These are phyloP conservation scores for Boloria euphrosyne DNA, from an alignment of 2,888 invertebrate genomes.

Conservation along the genomic window DNA sequence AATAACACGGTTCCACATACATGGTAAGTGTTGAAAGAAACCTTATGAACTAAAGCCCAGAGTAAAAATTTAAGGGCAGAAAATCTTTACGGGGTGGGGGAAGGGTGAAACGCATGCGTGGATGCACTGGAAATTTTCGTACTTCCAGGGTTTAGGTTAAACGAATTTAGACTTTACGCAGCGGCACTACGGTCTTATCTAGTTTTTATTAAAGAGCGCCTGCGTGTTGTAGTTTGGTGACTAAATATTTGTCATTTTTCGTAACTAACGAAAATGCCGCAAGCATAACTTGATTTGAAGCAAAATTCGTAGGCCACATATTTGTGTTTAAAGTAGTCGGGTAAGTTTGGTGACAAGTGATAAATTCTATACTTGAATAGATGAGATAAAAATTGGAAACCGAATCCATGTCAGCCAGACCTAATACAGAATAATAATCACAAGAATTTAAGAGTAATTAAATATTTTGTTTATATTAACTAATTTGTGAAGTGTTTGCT, in stretches of 20 bases:
- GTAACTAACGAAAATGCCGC: constrained; percentile 2
- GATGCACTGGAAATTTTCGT: constrained; percentile 56
- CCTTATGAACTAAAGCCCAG: constrained; percentile 57
- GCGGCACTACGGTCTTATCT: constrained; percentile 36
- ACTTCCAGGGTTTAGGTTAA: constrained; percentile 20
- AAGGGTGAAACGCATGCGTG: constrained; percentile 71
- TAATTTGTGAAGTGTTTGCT: too few species aligned
- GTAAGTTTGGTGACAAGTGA: background rate
- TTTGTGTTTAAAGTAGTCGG: constrained; percentile 3
- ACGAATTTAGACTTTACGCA: constrained; percentile 47
- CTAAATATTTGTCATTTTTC: constrained; percentile 52
- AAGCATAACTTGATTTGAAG: constrained; percentile 13
- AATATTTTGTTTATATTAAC: too few species aligned
- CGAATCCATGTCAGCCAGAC: too few species aligned
- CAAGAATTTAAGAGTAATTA: too few species aligned
- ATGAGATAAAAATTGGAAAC: too few species aligned
- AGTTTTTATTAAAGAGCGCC: constrained; percentile 46
- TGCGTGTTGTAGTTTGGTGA: constrained; percentile 51
- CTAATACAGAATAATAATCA: too few species aligned
- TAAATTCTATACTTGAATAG: too few species aligned
- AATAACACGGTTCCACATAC: constrained; percentile 58
- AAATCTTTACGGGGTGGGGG: constrained; percentile 47
- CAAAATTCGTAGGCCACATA: background rate
- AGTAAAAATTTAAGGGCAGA: constrained; percentile 44
- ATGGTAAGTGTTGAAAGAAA: constrained; percentile 50